These are phyloP conservation scores for Ophiothrix spiculata DNA, from an alignment of 35 echinoderm and acorn worm species.

Conservation along the genomic window DNA sequence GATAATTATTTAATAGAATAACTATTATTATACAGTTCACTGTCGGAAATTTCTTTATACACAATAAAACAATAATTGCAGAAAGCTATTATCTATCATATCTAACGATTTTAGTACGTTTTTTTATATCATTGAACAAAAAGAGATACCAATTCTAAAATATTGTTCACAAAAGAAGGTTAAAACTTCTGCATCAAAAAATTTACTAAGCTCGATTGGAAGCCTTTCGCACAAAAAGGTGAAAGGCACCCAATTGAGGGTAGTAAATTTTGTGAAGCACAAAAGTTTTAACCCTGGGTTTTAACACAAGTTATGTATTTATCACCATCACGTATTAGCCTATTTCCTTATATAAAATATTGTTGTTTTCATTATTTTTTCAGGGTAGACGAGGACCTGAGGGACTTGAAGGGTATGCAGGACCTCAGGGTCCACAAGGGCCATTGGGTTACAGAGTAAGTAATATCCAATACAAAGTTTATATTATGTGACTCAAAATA, in stretches of 20 bases:
- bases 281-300: not conserved
- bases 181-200: too few relatives aligned
- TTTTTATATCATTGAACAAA: too few relatives aligned
- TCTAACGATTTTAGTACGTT: too few relatives aligned
- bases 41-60: too few relatives aligned
- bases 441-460: conserved; percentile 41
- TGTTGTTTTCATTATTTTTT: not conserved
- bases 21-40: too few relatives aligned
- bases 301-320: not conserved
- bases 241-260: not conserved
- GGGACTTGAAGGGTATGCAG: conserved; percentile 24
- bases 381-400: conserved; percentile 35
- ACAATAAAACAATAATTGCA: too few relatives aligned
- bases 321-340: not conserved
- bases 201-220: too few relatives aligned
- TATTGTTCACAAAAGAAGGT: too few relatives aligned
- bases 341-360: not conserved
- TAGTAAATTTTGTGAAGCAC: not conserved
- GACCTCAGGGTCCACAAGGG: conserved; percentile 26
- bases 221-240: too few relatives aligned
- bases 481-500: not conserved
- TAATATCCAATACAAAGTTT: not conserved
- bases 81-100: too few relatives aligned
- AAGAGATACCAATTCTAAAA: too few relatives aligned
- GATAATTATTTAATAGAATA: too few relatives aligned